Percentiles rank a stretch among this genome's conserved stretches.
Evolutionary conservation across 1,140 invertebrate species (phyloP).

Genomic region (Drosophila bifasciata): DNA sequence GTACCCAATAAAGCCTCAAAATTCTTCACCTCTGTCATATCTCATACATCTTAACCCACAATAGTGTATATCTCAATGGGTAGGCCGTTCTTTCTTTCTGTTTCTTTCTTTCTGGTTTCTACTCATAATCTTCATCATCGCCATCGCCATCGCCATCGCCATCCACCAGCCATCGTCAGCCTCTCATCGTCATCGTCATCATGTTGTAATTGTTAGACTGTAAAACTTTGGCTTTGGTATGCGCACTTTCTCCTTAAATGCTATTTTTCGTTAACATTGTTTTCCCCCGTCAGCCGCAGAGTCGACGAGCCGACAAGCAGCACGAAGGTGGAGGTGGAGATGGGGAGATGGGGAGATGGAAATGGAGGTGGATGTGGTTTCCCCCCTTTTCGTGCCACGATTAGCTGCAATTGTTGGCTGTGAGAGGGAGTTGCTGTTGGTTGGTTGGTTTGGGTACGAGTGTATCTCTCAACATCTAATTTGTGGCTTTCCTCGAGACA

Average conservation of each 20-base stretch:
- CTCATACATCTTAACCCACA: neutral
- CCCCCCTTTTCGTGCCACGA: neutral
- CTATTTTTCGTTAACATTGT: constrained; percentile 77
- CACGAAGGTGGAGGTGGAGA: too few relatives aligned
- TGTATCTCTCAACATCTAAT: constrained; percentile 64
- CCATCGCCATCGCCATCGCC: constrained; percentile 9
- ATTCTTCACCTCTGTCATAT: too few relatives aligned
- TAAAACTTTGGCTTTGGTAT: constrained; percentile 73
- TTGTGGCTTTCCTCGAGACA: constrained; percentile 65
- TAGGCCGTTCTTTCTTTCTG: constrained; percentile 21
- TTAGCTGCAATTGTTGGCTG: constrained; percentile 39
- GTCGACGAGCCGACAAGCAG: constrained; percentile 36
- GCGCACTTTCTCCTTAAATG: constrained; percentile 79
- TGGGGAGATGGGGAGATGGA: too few relatives aligned
- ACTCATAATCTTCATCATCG: constrained; percentile 47
- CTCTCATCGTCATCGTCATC: constrained; percentile 38
- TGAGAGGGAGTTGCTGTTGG: constrained; percentile 10
- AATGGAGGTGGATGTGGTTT: neutral
- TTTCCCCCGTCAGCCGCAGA: constrained; percentile 47
- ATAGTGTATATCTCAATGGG: constrained; percentile 32
- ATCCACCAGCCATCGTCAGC: constrained; percentile 23
- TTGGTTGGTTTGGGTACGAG: constrained; percentile 29
- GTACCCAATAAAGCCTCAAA: too few relatives aligned
- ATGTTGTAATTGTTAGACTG: constrained; percentile 75
- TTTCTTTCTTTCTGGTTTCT: constrained; percentile 37